Evolutionary conservation across 2,888 invertebrate species (phyloP), one percentile per base, ranked within the genome.

Genomic region (Cantharis rufa): DNA sequence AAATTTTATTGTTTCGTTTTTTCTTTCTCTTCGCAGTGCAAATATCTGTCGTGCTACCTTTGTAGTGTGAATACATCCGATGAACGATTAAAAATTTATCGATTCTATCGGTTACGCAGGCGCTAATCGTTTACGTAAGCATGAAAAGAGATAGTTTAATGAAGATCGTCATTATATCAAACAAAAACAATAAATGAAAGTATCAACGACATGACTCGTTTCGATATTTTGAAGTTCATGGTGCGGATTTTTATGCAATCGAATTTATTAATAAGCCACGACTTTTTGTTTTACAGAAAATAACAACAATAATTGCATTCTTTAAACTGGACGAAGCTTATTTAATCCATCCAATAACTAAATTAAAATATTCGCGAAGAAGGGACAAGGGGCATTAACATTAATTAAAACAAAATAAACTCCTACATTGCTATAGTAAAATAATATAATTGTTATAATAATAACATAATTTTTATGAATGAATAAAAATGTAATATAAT

Each of bases 51-150:
- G 21, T 9, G n/a, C 48, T n/a, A 66, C n/a, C 4, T 24, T 66
- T 21, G 24, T n/a, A 10, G 15, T 15, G 62, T n/a, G 63, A 63
- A 11, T 15, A 21, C 21, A 62, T 71, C 15, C 15, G 21, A 63
- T 27, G 71, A 71, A 71, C 71, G 13, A 10, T 24, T 68, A 72
- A 68, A 48, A n/a, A 2, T 68, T 72, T 21, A 73, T 73, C 73
- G 73, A 73, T 73, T 69, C 16, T 15, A 15, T 15, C n/a, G 11
- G 7, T 24, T 73, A 62, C 73, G 73, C 73, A 73, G 3, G 62
- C 48, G 61, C n/a, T 7, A 48, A 61, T 15, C 10, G 15, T 21
- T 66, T 72, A 62, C 71, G 71, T 48, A 72, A 27, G 18, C 63
- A 9, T 66, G 64, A 62, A 72, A 28, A 32, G 66, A 72, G 64